Conservation (phyloP, 2,888 invertebrate species). For the Tetragnatha montana region DNA sequence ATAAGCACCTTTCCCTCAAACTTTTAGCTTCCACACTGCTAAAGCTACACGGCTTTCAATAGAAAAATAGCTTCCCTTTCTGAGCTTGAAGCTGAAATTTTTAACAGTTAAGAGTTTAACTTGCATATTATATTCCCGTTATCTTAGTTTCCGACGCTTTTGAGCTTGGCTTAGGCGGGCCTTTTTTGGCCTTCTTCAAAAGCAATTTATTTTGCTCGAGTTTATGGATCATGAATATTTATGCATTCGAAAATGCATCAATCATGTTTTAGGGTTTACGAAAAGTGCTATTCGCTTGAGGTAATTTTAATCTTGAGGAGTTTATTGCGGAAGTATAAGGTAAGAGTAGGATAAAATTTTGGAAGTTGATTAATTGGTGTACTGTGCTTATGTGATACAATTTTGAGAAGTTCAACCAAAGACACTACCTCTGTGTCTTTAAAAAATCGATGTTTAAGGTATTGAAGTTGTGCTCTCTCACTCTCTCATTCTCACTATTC, state of each 20-base stretch:
- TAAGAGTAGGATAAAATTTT: background rate
- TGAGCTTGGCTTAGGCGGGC: slow-evolving; percentile 20
- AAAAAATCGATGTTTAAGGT: too few species aligned
- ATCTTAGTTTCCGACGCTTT: slow-evolving; percentile 51
- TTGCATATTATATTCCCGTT: slow-evolving; percentile 60
- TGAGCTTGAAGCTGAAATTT: slow-evolving; percentile 37
- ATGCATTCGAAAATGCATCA: slow-evolving; percentile 56
- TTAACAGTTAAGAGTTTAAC: slow-evolving; percentile 60
- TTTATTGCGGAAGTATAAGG: background rate
- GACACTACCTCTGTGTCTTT: too few species aligned
- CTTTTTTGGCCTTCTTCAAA: slow-evolving; percentile 31
- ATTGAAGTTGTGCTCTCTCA: too few species aligned
- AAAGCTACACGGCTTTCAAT: background rate
- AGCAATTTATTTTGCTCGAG: slow-evolving; percentile 52
- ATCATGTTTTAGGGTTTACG: slow-evolving; percentile 52
- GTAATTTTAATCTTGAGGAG: slow-evolving; percentile 39
- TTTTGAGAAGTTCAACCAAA: too few species aligned
- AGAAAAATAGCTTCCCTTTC: slow-evolving; percentile 33
- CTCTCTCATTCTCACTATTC: too few species aligned
- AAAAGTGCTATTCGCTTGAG: slow-evolving; percentile 12
- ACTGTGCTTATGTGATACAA: too few species aligned
- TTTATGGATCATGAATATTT: slow-evolving; percentile 66
- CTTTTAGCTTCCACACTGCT: background rate
- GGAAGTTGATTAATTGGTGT: too few species aligned
- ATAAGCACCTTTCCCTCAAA: slow-evolving; percentile 34